Conservation (phyloP, 1,140 invertebrate genomes). For the Argopecten irradians region DNA sequence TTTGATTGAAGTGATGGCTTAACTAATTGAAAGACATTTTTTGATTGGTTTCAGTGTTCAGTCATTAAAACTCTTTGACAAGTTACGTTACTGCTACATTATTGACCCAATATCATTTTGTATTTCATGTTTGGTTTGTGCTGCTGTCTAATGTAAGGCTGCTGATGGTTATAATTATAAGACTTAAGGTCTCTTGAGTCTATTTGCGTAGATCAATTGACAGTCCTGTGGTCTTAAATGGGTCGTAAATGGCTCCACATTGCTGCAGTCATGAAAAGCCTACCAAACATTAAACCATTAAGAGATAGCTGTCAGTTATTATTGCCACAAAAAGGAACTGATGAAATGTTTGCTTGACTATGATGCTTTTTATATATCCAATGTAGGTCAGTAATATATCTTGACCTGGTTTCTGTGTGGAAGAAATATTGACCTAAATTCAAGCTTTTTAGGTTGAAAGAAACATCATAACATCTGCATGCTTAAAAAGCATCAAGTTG, state of each 20-base stretch:
- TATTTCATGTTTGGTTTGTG: not conserved
- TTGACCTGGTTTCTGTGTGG: not conserved
- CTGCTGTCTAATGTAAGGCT: not conserved
- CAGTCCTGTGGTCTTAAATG: not conserved
- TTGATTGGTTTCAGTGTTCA: too few species aligned
- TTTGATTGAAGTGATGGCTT: too few species aligned
- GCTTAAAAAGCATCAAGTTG: too few species aligned
- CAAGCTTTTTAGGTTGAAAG: too few species aligned
- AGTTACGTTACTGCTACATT: too few species aligned
- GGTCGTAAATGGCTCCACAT: not conserved
- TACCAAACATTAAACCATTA: not conserved
- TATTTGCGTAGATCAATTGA: conserved; percentile 16
- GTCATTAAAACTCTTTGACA: too few species aligned
- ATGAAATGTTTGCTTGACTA: not conserved
- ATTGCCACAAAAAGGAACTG: not conserved
- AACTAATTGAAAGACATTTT: too few species aligned
- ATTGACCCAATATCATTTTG: too few species aligned
- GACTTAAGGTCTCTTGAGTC: not conserved
- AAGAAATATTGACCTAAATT: not conserved
- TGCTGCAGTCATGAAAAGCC: not conserved
- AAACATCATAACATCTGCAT: too few species aligned
- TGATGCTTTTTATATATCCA: not conserved
- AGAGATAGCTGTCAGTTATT: not conserved
- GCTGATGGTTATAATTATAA: too few species aligned
- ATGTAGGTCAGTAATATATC: not conserved